These are phyloP conservation scores for Dolichopus griseipennis DNA, from an alignment of 2,888 invertebrate genomes.

Conservation along the genomic window DNA sequence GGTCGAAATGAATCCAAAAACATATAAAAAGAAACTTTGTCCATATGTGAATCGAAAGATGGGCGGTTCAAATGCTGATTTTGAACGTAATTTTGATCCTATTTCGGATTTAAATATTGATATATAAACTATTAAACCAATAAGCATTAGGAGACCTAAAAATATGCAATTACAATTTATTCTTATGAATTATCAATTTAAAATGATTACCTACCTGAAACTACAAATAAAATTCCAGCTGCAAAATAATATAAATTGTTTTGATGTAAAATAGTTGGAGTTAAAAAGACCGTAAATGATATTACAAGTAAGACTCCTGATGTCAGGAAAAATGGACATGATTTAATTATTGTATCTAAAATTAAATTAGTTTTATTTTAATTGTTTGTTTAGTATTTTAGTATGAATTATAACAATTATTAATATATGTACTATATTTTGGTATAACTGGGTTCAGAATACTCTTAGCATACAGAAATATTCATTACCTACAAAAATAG, in stretches of 20 bases:
- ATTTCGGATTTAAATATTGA: conserved; percentile 86
- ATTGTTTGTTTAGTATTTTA: no score
- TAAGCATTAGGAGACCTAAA: conserved; percentile 77
- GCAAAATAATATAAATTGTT: conserved; percentile 73
- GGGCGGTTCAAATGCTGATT: conserved; percentile 67
- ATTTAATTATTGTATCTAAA: conserved; percentile 79
- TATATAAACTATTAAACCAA: conserved; percentile 87
- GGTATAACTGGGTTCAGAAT: no score
- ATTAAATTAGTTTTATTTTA: conserved; percentile 22
- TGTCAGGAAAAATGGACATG: conserved; percentile 70
- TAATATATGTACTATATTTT: no score
- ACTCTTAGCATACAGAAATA: no score
- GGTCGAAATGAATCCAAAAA: conserved; percentile 73
- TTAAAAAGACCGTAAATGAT: conserved; percentile 70
- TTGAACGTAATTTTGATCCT: conserved; percentile 73
- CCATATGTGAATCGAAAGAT: conserved; percentile 80
- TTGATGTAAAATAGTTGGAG: conserved; percentile 64
- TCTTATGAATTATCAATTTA: no score
- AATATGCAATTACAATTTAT: conserved; percentile 14
- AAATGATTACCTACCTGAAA: conserved; percentile 60
- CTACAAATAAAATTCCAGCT: conserved; percentile 78
- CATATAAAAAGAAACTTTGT: conserved; percentile 77
- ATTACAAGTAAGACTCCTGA: conserved; percentile 67
- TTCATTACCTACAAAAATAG: no score
- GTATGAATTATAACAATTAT: no score